Base-by-base conservation (phyloP, 2,113 vertebrate genomes). In the Caranx melampygus region DNA sequence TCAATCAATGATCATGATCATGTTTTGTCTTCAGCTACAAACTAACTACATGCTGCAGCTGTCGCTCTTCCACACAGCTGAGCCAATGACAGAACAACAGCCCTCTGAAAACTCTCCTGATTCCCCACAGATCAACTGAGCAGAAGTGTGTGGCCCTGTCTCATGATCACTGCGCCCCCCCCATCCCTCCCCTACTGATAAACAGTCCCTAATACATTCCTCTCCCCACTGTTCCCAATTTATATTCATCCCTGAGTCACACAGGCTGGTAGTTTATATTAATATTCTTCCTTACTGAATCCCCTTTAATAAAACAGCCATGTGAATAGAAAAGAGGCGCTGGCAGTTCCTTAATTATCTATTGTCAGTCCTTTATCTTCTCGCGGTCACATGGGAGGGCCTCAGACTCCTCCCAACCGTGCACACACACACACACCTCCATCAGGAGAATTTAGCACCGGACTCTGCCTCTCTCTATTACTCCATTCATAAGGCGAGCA, bases 321-420 rank as follows among this genome's bases (percentile, higher is more conserved):
- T 66, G 86, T 81, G 84, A 83, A 88, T 67, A 79, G 83, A 86
- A 82, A 90, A 21, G 67, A 85, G 86, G 81, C 66, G 66, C 82
- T 74, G 82, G 79, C 84, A 83, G 61, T 88, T 86, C 74, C 86
- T 92, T 94, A 92, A 94, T 94, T 91, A 94, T 93, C 88, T 84
- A 78, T 87, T 85, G 84, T 81, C 76, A 74, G 79, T 75, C 68
- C 64, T 93, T 93, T 86, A 92, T 93, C 90, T 91, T 76, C 75
- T 54, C 55, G 18, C 4, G 26, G 88, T 85, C 80, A 76, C 82
- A 78, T 72, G 63, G 87, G 85, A 87, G 69, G 85, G 20, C 52
- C 52, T 47, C 4, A 0, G 65, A 82, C 90, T 71, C 86, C 87
- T 60, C 88, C 79, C 83, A 59, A 42, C 51, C 55, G 26, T 26